Base-by-base conservation (phyloP, 37 sponge, comb jelly and placozoan genomes). In the Axinella damicornis region DNA sequence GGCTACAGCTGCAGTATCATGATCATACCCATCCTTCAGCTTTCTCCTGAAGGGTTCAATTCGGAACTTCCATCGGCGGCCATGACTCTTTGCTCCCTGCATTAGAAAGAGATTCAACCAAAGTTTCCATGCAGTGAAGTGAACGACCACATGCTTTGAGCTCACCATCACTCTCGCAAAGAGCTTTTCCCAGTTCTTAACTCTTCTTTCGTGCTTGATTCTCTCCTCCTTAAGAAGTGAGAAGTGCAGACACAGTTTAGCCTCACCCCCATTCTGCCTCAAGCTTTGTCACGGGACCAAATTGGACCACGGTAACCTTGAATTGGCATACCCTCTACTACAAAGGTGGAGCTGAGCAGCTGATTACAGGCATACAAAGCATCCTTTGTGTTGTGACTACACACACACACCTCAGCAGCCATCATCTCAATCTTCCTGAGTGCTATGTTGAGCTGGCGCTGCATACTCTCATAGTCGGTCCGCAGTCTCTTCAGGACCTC, bases 41-140 rank as follows among this genome's bases (percentile, higher is more conserved):
- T 88, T 94, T 38, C 56, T 74, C 70, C 89, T 92, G 65, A 95
- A 88, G 18, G 87, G 79, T 56, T 92, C 89, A 28, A 95, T 95
- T 20, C 80, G 73, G 81, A 95, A 95, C 57, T 95, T 95, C 96
- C 96, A 95, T 39, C 96, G 37, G 19, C 93, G 46, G 22, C 96
- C 93, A 56, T 88, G 91, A 53, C 85, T 83, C 37, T 88, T 88
- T 21, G 77, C 27, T 38, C 68, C 64, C 46, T 46, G n/a, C n/a
- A n/a, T n/a, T n/a, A n/a, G n/a, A n/a, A n/a, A n/a, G n/a, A n/a
- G n/a, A n/a, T 87, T 91, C 36, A 20, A 79, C 14, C 77, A 76
- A 9, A 6, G 76, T 41, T 22, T 2, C 66, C 30, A 17, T 65
- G 21, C 21, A 57, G 35, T 20, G 6, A 30, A 57, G 39, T 25